Evolutionary conservation across 2,113 vertebrate genomes (phyloP).

Genomic region (Athene noctua): DNA sequence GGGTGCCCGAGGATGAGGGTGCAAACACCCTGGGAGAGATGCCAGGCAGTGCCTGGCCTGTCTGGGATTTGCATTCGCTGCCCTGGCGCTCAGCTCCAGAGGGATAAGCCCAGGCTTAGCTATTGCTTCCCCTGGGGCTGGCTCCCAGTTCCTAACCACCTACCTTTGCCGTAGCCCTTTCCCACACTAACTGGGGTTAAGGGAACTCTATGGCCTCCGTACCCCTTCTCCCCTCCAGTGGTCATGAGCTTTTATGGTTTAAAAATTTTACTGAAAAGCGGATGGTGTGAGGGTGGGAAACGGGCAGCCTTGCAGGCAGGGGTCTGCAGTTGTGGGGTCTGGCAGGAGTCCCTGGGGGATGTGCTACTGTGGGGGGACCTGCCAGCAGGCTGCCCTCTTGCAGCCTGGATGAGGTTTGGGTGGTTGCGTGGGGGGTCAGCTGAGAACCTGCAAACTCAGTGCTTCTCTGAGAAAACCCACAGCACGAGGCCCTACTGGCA

Average conservation of each 20-base stretch:
- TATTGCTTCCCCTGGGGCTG: background rate
- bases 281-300: background rate
- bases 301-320: background rate
- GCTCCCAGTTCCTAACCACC: constrained; percentile 14
- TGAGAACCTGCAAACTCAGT: background rate
- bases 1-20: background rate
- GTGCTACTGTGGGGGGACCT: rapidly evolving
- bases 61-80: background rate
- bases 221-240: background rate
- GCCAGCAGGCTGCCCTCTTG: background rate
- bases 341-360: background rate
- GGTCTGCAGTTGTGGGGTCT: rapidly evolving
- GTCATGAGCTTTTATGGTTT: background rate
- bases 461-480: background rate
- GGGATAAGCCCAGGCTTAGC: constrained; percentile 12
- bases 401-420: background rate
- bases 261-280: background rate
- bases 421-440: background rate
- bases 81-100: background rate
- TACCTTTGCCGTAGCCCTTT: background rate
- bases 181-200: constrained; percentile 13
- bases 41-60: background rate
- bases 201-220: background rate
- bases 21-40: background rate
- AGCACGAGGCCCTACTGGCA: rapidly evolving